Conservation (phyloP, 92 coral and sea anemone species). For the Porites cylindrica region DNA sequence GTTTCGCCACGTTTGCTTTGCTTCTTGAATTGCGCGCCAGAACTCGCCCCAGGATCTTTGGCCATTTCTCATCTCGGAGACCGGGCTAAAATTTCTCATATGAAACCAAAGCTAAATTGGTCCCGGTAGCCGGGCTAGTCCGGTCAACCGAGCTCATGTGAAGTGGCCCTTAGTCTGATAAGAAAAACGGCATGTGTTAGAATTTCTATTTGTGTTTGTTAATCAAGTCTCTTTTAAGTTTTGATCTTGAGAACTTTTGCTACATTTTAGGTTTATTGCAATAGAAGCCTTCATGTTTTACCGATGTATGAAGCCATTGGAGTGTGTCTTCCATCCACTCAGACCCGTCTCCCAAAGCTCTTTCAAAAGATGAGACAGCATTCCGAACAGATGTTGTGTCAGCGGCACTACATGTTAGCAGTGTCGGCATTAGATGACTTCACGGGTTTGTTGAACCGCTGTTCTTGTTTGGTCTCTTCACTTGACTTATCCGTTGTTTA, state of each 20-base stretch:
- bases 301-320: neutral
- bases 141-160: too few relatives aligned
- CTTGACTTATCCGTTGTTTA: too few relatives aligned
- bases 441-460: slow-evolving; percentile 66
- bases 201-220: neutral
- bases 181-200: too few relatives aligned
- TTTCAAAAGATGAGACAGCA: slow-evolving; percentile 79
- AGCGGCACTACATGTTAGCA: slow-evolving; percentile 56
- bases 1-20: too few relatives aligned
- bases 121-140: too few relatives aligned
- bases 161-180: too few relatives aligned
- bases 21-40: too few relatives aligned
- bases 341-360: slow-evolving; percentile 70
- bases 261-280: slow-evolving; percentile 32
- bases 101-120: too few relatives aligned
- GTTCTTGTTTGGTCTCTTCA: neutral
- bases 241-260: neutral
- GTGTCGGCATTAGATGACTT: slow-evolving; percentile 73
- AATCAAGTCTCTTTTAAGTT: neutral
- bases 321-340: slow-evolving; percentile 14
- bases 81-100: too few relatives aligned
- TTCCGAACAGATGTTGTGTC: slow-evolving; percentile 57
- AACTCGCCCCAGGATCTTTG: too few relatives aligned
- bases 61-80: too few relatives aligned
- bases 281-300: neutral